Percentiles rank a stretch among this genome's conserved stretches.
These are phyloP conservation scores for Bufo bufo DNA, from an alignment of 2,113 vertebrate species.

Conservation along the genomic window DNA sequence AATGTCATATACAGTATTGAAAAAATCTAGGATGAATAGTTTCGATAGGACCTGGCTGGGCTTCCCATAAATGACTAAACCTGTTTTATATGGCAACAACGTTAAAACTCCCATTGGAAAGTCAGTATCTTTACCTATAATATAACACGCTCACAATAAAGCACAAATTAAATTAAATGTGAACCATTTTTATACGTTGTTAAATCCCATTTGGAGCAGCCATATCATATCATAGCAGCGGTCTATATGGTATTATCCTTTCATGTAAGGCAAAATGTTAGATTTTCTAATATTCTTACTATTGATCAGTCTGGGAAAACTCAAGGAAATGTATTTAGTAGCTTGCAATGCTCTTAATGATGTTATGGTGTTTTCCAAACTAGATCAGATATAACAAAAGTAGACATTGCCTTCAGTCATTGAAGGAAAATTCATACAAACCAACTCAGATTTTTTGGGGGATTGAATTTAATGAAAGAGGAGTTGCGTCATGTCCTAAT, in stretches of 20 bases:
- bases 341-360: not conserved
- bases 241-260: not conserved
- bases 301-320: slow-evolving; percentile 39
- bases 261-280: slow-evolving; percentile 4
- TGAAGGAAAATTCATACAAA: not conserved
- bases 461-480: not conserved
- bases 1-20: no score
- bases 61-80: no score
- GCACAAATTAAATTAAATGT: slow-evolving; percentile 1
- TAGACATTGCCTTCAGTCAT: not conserved
- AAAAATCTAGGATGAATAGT: no score
- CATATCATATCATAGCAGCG: not conserved
- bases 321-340: slow-evolving; percentile 36
- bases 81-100: no score
- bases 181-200: slow-evolving; percentile 6
- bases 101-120: no score
- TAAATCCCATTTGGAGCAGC: not conserved
- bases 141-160: not conserved
- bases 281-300: slow-evolving; percentile 41
- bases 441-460: not conserved
- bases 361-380: slow-evolving; percentile 9
- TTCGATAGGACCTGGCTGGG: no score
- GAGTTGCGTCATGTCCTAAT: not conserved
- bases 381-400: slow-evolving; percentile 11
- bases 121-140: not conserved